These are phyloP conservation scores for Syngnathus rostellatus DNA, from an alignment of 2,797 vertebrate genomes.

Conservation along the genomic window DNA sequence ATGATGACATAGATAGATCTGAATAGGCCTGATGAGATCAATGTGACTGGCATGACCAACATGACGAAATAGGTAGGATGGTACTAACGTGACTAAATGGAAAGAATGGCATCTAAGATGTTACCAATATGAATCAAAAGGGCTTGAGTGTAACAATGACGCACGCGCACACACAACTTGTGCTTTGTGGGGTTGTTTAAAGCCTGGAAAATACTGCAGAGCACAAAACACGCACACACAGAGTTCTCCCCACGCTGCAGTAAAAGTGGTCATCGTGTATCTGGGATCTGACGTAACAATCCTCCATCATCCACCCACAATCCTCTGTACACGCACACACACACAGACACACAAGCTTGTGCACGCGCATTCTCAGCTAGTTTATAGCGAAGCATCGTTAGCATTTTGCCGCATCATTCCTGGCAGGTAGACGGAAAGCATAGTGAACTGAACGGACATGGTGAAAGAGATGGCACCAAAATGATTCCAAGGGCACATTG, in stretches of 20 bases:
- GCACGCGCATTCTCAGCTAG: constrained; percentile 12
- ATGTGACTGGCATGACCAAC: not conserved
- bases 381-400: constrained; percentile 23
- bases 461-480: not conserved
- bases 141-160: too few relatives aligned
- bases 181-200: constrained; percentile 37
- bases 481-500: not conserved
- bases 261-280: constrained; percentile 36
- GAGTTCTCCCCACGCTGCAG: constrained; percentile 37
- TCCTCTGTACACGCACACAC: constrained; percentile 11
- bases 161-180: constrained; percentile 9
- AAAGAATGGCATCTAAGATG: not conserved
- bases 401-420: constrained; percentile 51
- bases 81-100: not conserved
- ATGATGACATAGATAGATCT: too few relatives aligned
- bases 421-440: not conserved
- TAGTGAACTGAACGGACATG: not conserved
- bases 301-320: constrained; percentile 38
- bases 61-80: not conserved
- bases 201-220: constrained; percentile 40
- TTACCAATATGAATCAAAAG: not conserved
- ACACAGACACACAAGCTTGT: constrained; percentile 6
- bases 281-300: constrained; percentile 43
- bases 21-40: not conserved
- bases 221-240: constrained; percentile 27